Base-by-base conservation (phyloP, 2,797 vertebrate species). In the Semotilus atromaculatus region DNA sequence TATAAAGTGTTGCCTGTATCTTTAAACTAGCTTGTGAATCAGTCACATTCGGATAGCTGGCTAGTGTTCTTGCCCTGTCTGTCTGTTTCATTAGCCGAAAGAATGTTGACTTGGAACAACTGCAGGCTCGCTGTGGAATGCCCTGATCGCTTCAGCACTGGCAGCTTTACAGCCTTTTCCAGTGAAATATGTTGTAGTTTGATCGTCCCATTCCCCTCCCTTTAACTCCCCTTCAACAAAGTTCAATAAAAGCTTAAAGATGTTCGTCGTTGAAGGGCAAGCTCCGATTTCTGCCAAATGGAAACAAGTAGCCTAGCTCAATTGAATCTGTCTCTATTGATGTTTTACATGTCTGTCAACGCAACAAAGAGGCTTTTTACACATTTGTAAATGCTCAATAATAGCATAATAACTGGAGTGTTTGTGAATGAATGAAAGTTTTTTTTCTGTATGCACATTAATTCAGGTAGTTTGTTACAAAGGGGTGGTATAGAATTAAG, bases 141-240 rank as follows among this genome's bases (percentile, higher is more conserved):
- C 88, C 90, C 90, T 87, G 89, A 92, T 94, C 92, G 92, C 92
- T 85, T 75, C 48, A 84, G 45, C 74, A 68, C 82, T 94, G 94
- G 94, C 94, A 94, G 93, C 88, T 95, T 96, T 94, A 95, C 91
- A 87, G 89, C 80, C 80, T 62, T 89, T 38, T 62, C 13, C 68
- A 43, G 58, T 89, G 85, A 88, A 86, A 86, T 86, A 68, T 74
- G 71, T 84, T 38, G 45, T 67, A 76, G 88, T 84, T 81, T 77
- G 82, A 82, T 80, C 84, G 62, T 85, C 79, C 78, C 75, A n/a
- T 71, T 81, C 68, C 23, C 31, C 85, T 82, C 79, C 83, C 68
- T 73, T 43, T 23, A 68, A 82, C 83, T 79, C 83, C 74, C 60
- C 21, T 53, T 78, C 45, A 53, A 58, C 73, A 77, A 85, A 64